Evolutionary conservation across 2,888 invertebrate species (phyloP).

Genomic region (Sthenelais limicola): DNA sequence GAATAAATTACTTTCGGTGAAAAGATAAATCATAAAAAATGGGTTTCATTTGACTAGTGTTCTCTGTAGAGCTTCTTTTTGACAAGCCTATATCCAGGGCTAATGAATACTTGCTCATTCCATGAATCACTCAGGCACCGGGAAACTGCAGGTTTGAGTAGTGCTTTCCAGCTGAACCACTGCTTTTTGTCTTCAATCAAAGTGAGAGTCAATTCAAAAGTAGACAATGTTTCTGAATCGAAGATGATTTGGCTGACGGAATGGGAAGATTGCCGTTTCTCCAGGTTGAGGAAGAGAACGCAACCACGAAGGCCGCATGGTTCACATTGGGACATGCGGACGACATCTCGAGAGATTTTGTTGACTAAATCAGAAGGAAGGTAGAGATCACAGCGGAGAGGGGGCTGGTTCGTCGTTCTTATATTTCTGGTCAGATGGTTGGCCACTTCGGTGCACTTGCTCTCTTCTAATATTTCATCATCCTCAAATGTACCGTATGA

Average conservation of each 20-base stretch:
- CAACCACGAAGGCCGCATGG: conserved; percentile 90
- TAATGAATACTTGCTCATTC: conserved; percentile 80
- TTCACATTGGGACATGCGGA: conserved; percentile 88
- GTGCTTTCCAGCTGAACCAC: conserved; percentile 90
- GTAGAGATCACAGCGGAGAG: conserved; percentile 87
- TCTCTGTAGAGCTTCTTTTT: conserved; percentile 90
- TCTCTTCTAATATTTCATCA: conserved; percentile 44
- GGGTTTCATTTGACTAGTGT: conserved; percentile 29
- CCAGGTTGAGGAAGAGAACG: conserved; percentile 87
- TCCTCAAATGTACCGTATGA: conserved; percentile 53
- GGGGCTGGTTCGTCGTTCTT: conserved; percentile 85
- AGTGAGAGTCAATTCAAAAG: conserved; percentile 91
- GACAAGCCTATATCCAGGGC: conserved; percentile 88
- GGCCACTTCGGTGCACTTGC: conserved; percentile 78
- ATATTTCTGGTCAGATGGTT: conserved; percentile 84
- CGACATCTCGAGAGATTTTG: conserved; percentile 84
- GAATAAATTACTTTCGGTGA: too few relatives aligned
- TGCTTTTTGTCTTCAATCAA: conserved; percentile 88
- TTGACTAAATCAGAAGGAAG: conserved; percentile 87
- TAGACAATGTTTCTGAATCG: conserved; percentile 89
- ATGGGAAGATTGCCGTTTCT: conserved; percentile 63
- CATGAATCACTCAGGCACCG: conserved; percentile 55
- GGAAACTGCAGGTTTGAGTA: conserved; percentile 75
- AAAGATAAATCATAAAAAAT: too few relatives aligned
- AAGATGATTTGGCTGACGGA: conserved; percentile 85